phyloP scores from a whole-genome alignment of 30 jellyfish, hydroid and myxozoan species.

The Haliclystus octoradiatus region DNA sequence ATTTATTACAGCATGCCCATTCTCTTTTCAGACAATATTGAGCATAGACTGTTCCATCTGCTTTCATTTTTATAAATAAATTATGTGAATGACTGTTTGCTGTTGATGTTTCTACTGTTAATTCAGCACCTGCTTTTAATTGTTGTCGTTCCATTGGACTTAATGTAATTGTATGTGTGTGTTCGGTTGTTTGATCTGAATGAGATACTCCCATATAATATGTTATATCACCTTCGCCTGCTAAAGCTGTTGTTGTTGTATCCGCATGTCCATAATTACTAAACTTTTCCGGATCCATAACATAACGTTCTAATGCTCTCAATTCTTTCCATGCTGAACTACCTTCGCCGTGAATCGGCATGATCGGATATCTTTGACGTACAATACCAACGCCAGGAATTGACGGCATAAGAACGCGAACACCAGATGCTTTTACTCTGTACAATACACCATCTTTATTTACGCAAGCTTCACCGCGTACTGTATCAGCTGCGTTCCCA shows the following conservation, averaged over 20 bases:
- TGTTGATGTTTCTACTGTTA: conserved; percentile 8
- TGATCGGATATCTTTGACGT: conserved; percentile 30
- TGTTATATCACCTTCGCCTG: neutral
- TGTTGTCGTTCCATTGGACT: conserved; percentile 47
- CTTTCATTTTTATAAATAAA: neutral
- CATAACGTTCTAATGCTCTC: conserved; percentile 30
- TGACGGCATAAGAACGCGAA: conserved; percentile 5
- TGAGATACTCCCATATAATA: neutral
- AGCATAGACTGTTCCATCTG: neutral
- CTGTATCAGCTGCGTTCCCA: conserved; percentile 17
- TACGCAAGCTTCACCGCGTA: conserved; percentile 47
- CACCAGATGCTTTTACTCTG: conserved; percentile 12
- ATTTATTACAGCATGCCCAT: neutral
- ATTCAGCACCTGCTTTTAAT: conserved; percentile 63
- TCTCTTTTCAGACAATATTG: neutral
- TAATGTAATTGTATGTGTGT: conserved; percentile 57
- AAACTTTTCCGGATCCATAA: conserved; percentile 34
- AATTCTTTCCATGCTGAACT: conserved; percentile 16
- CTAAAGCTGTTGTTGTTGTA: neutral
- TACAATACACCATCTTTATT: neutral
- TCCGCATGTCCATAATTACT: neutral
- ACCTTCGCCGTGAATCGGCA: conserved; percentile 30
- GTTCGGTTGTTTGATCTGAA: conserved; percentile 10
- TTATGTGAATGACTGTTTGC: neutral
- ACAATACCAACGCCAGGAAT: conserved; percentile 30